Percentiles rank a stretch among this genome's conserved stretches.
These are phyloP conservation scores for Aramus guarauna DNA, from an alignment of 2,113 vertebrate genomes.

Conservation along the genomic window DNA sequence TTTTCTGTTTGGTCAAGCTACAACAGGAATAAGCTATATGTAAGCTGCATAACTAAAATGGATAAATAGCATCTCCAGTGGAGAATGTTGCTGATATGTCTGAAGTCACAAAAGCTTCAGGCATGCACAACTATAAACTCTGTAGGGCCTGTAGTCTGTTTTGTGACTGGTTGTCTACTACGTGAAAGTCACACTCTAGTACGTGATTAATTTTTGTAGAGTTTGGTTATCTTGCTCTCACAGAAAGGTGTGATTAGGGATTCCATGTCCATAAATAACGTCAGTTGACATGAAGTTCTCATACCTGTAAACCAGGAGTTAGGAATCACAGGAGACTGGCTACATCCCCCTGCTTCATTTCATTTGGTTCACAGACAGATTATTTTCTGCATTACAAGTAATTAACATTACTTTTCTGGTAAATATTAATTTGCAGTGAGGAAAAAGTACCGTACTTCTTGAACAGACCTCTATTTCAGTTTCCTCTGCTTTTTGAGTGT, in stretches of 20 bases:
- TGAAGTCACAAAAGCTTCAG: neutral
- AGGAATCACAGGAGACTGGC: neutral
- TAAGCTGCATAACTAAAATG: neutral
- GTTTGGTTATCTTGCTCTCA: neutral
- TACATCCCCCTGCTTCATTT: neutral
- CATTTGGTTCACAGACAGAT: neutral
- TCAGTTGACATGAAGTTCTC: neutral
- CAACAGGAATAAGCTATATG: neutral
- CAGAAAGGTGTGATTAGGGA: neutral
- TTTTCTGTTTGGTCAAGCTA: neutral
- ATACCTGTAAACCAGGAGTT: neutral
- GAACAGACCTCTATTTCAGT: neutral
- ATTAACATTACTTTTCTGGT: too few species aligned
- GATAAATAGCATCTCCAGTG: neutral
- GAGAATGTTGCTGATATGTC: neutral
- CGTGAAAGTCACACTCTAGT: neutral
- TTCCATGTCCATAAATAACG: rapidly evolving
- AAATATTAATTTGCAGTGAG: neutral
- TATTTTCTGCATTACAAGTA: neutral
- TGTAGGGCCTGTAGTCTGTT: neutral
- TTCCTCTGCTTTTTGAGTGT: neutral
- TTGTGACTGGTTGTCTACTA: neutral
- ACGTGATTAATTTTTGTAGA: neutral
- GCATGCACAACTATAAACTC: neutral
- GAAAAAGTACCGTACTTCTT: neutral